Evolutionary conservation across 2,113 vertebrate genomes (phyloP).

Genomic region (Corvus cornix): DNA sequence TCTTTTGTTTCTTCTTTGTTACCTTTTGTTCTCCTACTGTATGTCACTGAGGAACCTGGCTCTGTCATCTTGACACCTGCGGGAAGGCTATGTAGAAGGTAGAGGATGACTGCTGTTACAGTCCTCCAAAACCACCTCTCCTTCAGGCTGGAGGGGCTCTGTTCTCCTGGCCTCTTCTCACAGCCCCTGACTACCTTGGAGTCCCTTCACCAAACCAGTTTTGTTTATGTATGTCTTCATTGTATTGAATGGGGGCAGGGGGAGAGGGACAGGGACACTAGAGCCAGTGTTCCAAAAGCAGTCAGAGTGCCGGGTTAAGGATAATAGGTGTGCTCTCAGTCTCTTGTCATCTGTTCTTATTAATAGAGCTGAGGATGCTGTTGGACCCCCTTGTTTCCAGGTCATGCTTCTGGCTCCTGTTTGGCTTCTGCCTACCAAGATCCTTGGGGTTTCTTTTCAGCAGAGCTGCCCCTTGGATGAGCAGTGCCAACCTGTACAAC

Average conservation of each 20-base stretch:
- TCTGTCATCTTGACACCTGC: not conserved
- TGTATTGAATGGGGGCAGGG: not conserved
- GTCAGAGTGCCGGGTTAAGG: not conserved
- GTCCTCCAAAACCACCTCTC: not conserved
- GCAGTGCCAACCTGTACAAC: not conserved
- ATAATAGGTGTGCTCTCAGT: not conserved
- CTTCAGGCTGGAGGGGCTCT: not conserved
- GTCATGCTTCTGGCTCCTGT: not conserved
- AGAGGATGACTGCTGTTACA: not conserved
- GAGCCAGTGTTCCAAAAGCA: not conserved
- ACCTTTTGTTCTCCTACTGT: not conserved
- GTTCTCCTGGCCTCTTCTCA: not conserved
- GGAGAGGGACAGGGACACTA: not conserved
- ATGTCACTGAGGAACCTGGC: not conserved
- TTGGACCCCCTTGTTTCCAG: not conserved
- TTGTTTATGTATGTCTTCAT: not conserved
- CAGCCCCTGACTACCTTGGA: accelerated
- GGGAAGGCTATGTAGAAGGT: not conserved
- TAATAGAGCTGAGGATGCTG: not conserved
- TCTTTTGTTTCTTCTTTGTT: not conserved
- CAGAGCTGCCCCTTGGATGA: not conserved
- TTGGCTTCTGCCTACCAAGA: not conserved
- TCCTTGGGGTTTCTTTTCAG: not conserved
- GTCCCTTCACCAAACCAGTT: not conserved
- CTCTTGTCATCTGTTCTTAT: not conserved